phyloP scores from a whole-genome alignment of 2,888 invertebrate genomes.

The Cordilura impudica region DNA sequence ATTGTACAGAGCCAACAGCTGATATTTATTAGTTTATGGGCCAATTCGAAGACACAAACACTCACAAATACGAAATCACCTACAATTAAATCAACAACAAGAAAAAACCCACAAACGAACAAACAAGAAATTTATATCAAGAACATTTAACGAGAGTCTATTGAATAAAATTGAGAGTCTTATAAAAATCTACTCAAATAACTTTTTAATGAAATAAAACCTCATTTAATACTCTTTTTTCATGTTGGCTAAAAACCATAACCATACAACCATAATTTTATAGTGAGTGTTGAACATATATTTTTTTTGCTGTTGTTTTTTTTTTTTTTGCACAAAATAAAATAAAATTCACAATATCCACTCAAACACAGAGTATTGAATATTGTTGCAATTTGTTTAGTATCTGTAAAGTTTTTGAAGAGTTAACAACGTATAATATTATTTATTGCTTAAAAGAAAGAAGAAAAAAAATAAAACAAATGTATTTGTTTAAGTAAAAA shows the following conservation, averaged over 20 bases:
- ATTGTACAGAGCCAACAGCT: slow-evolving; percentile 5
- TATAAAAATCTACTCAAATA: slow-evolving; percentile 47
- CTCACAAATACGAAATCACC: slow-evolving; percentile 5
- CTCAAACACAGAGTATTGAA: slow-evolving; percentile 49
- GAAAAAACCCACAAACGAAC: slow-evolving; percentile 13
- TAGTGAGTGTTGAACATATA: background rate
- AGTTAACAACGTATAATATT: slow-evolving; percentile 60
- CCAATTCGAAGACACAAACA: background rate
- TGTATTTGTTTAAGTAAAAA: slow-evolving; percentile 26
- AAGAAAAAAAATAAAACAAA: background rate
- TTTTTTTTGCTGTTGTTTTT: background rate
- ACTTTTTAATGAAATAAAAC: slow-evolving; percentile 23
- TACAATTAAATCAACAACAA: background rate
- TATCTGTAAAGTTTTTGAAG: slow-evolving; percentile 64
- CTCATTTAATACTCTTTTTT: slow-evolving; percentile 26
- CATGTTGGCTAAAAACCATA: background rate
- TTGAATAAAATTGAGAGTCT: background rate
- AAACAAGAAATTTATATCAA: slow-evolving; percentile 16
- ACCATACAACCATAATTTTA: background rate
- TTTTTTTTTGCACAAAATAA: slow-evolving; percentile 47
- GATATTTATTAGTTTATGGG: background rate
- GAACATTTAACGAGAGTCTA: slow-evolving; percentile 32
- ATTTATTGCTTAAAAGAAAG: slow-evolving; percentile 5
- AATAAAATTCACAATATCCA: slow-evolving; percentile 46
- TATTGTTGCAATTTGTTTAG: slow-evolving; percentile 66